Base-by-base conservation (phyloP, 2,113 vertebrate species). In the Hoplias malabaricus region DNA sequence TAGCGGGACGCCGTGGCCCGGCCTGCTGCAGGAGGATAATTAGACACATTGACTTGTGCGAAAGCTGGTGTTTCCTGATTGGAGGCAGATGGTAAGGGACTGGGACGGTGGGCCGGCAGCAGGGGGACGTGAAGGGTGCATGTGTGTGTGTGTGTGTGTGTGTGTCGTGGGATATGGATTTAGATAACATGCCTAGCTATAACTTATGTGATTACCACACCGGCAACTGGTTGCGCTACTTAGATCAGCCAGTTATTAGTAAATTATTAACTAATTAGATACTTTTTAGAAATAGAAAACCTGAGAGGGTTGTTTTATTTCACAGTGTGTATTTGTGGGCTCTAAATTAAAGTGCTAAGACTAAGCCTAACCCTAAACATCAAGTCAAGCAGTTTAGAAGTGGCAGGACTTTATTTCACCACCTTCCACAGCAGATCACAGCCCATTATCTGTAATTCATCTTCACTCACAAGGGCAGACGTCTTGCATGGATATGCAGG, bases 31-130 rank as follows among this genome's bases (percentile, higher is more conserved):
- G 88, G 83, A 88, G 85, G 91, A 92, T 92, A 91, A 93, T 92
- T 91, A 89, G 90, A 88, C 86, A 92, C 88, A 88, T 72, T 89
- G 91, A 92, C 91, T 93, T 87, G 86, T 86, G 91, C 90, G 90
- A 90, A 80, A 92, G 89, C 92, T 93, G 92, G 91, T 92, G 90
- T 91, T 91, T 92, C 88, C 88, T 92, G 91, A 92, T 92, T 84
- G 80, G 70, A 78, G 89, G 77, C 93, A 93, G 93, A 93, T 93
- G 92, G 91, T 86, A 69, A 84, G 75, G 85, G 88, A 85, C 87
- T 40, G 1, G n/a, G 48, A 53, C 48, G 19, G n/a, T 21, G 48
- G 21, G 48, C 1, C 48, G 48, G 48, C 48, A 53, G 48, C 48
- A 53, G 48, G 48, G 48, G n/a, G 7, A 53, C 59, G 31, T 53